Base-by-base conservation (phyloP, 1,140 invertebrate genomes). In the Metopolophium dirhodum region DNA sequence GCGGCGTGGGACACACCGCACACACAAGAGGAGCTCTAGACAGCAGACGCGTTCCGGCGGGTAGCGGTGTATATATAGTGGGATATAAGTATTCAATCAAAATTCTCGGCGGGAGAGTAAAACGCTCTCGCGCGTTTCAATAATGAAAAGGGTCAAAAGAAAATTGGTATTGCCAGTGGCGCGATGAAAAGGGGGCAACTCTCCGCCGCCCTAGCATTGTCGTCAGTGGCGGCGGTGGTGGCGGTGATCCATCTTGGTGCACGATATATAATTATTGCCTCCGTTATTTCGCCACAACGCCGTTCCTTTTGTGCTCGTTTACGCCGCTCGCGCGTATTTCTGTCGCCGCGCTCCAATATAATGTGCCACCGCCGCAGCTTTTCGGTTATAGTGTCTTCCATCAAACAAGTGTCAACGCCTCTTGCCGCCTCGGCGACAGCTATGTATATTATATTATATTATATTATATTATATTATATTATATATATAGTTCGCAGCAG, bases 141-240 rank as follows among this genome's bases (percentile, higher is more conserved):
- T 93, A 93, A 93, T 86, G 91, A 93, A 93, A 93, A 93, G 91
- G 91, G 91, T 93, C 91, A 93, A 93, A 93, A 93, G 91, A 93
- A 93, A 93, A 93, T 93, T 93, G 82, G 41, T 92, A 92, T 83
- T 92, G 91, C 91, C 68, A 77, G n/a, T 77, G 90, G 41, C 30
- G 49, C 45, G 49, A 93, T 30, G 82, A 92, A 83, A 85, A 93
- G 77, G 82, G 35, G 35, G 82, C 20, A 37, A 49, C 35, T 20
- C 68, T 11, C 45, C 61, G 18, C 57, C 20, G 26, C 26, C 7
- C 88, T 20, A 35, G n/a, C 49, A 89, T 77, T 92, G 91, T 92
- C 91, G 68, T 83, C 47, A 26, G 41, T 20, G 26, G 90, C 11
- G 49, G 90, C 41, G 26, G 41, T 1, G 37, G 20, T 23, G 57